phyloP scores from a whole-genome alignment of 2,888 invertebrate species.

The Drosophila antonietae region DNA sequence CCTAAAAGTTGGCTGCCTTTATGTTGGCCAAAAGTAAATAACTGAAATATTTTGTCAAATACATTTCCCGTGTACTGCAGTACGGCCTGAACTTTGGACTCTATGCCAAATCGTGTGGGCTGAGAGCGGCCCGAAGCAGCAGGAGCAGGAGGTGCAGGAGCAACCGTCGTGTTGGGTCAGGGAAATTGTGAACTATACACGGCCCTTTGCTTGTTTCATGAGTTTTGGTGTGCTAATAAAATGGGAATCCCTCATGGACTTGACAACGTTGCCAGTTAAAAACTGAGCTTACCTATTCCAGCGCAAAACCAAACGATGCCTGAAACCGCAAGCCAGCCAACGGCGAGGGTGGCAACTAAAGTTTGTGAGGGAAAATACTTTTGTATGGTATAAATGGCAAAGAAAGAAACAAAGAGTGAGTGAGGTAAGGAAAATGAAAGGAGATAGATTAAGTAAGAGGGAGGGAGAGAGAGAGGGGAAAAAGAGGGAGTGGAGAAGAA shows the following conservation, averaged over 20 bases:
- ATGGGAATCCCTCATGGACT: constrained; percentile 72
- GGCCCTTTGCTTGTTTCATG: constrained; percentile 48
- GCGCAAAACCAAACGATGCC: constrained; percentile 45
- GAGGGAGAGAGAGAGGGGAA: background rate
- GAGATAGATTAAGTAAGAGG: too few species aligned
- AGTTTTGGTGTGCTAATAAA: constrained; percentile 66
- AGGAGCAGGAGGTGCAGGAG: too few species aligned
- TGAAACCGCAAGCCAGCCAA: constrained; percentile 45
- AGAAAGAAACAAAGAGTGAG: background rate
- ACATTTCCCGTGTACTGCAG: constrained; percentile 47
- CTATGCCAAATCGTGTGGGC: constrained; percentile 6
- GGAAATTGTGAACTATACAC: constrained; percentile 37
- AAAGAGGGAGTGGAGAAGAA: too few species aligned
- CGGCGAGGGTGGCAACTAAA: constrained; percentile 11
- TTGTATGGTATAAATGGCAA: background rate
- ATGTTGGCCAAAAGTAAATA: constrained; percentile 65
- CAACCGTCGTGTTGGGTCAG: background rate
- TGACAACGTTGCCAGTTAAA: constrained; percentile 64
- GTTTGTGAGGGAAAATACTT: background rate
- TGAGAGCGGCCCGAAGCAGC: background rate
- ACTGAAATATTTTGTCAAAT: constrained; percentile 75
- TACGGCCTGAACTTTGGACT: constrained; percentile 9
- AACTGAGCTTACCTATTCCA: constrained; percentile 54
- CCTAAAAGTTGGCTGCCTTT: constrained; percentile 66
- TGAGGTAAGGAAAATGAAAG: background rate